Conservation (phyloP, 2,888 invertebrate genomes). For the Bibio marci region DNA sequence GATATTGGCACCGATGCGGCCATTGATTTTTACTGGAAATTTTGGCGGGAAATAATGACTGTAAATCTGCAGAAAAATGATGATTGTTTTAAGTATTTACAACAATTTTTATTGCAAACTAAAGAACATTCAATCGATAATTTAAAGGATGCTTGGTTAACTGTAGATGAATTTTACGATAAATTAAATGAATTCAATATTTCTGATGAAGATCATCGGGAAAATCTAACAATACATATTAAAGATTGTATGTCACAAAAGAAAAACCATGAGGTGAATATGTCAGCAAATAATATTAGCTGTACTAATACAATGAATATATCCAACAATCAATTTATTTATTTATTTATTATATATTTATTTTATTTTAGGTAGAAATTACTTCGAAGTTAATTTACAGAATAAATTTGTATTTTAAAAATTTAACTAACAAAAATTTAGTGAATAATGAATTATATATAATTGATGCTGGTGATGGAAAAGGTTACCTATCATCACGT, state of each 20-base stretch:
- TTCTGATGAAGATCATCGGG: conserved; percentile 21
- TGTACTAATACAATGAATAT: no score
- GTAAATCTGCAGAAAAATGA: background rate
- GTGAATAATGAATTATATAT: conserved; percentile 26
- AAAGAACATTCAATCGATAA: background rate
- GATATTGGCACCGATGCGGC: conserved; percentile 26
- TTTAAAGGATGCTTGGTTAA: conserved; percentile 29
- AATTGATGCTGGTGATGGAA: conserved; percentile 79
- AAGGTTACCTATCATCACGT: conserved; percentile 66
- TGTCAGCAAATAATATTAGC: no score
- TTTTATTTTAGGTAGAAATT: conserved; percentile 35
- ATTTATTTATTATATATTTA: no score
- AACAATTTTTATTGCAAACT: background rate
- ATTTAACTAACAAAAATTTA: background rate
- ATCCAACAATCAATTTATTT: no score
- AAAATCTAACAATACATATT: conserved; percentile 18
- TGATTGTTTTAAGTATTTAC: conserved; percentile 2
- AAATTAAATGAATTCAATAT: conserved; percentile 17
- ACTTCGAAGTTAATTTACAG: conserved; percentile 37
- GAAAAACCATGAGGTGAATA: conserved; percentile 57
- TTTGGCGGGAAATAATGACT: conserved; percentile 7
- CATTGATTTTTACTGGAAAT: conserved; percentile 34
- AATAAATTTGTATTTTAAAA: conserved; percentile 31
- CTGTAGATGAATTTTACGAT: conserved; percentile 25
- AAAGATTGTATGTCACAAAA: conserved; percentile 63